Conservation (phyloP, 2,888 invertebrate genomes). For the Cantharis nigra region DNA sequence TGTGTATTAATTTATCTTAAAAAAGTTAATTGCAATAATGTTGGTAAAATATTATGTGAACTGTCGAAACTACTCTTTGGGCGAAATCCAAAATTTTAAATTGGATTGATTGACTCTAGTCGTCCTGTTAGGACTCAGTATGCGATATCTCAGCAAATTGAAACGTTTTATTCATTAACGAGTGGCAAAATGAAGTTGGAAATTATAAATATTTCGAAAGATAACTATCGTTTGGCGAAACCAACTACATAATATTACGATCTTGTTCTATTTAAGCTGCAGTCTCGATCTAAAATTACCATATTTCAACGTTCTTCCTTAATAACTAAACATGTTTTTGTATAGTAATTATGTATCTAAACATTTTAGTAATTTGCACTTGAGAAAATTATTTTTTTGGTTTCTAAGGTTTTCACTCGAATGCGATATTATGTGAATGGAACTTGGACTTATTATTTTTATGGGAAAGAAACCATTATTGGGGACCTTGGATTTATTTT, state of each 20-base stretch:
- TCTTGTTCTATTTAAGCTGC: constrained; percentile 4
- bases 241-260: background rate
- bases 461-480: background rate
- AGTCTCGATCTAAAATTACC: background rate
- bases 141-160: background rate
- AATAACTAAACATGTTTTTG: background rate
- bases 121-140: background rate
- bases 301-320: background rate
- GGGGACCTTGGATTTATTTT: background rate
- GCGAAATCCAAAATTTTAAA: background rate
- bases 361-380: background rate
- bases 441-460: background rate
- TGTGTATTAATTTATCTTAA: background rate
- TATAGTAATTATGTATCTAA: background rate
- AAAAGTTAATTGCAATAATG: background rate
- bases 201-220: constrained; percentile 1
- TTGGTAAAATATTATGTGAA: background rate
- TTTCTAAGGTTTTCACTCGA: background rate
- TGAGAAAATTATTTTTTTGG: background rate
- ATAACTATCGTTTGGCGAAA: constrained; percentile 4
- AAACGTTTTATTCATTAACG: background rate
- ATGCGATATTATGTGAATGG: background rate
- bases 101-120: background rate
- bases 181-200: background rate
- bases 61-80: background rate